These are phyloP conservation scores for Aphelenchoides besseyi DNA, from an alignment of 1,140 invertebrate species.

Conservation along the genomic window DNA sequence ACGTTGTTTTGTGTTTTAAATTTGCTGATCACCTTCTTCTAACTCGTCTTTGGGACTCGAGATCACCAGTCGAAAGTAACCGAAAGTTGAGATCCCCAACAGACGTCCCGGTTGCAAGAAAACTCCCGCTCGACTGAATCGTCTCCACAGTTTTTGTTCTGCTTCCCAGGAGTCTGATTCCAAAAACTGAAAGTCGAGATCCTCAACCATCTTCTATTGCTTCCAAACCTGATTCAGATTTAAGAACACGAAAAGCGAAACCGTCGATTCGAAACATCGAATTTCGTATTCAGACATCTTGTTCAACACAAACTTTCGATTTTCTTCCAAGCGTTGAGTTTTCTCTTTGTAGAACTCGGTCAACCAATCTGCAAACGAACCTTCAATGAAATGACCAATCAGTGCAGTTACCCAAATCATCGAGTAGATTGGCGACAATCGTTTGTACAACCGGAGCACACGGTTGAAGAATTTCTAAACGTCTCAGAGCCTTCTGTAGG, in stretches of 20 bases:
- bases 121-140: conserved; percentile 28
- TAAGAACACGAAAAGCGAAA: conserved; percentile 27
- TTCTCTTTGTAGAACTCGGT: conserved; percentile 28
- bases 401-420: conserved; percentile 28
- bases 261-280: conserved; percentile 8
- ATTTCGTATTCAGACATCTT: conserved; percentile 24
- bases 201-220: too few species aligned
- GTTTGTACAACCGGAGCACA: conserved; percentile 39
- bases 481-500: conserved; percentile 34
- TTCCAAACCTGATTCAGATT: conserved; percentile 14
- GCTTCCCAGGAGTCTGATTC: conserved; percentile 30
- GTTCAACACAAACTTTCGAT: conserved; percentile 24
- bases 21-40: conserved; percentile 39
- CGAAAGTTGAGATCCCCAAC: conserved; percentile 13
- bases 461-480: conserved; percentile 39
- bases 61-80: conserved; percentile 32
- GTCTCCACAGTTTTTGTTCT: conserved; percentile 31
- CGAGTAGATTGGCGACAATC: conserved; percentile 24
- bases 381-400: conserved; percentile 10
- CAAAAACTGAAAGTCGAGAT: conserved; percentile 22
- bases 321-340: conserved; percentile 22
- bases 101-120: conserved; percentile 29
- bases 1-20: too few species aligned
- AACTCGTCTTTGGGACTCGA: conserved; percentile 15
- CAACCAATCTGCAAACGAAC: conserved; percentile 29